These are phyloP conservation scores for Drosophila insularis DNA, from an alignment of 1,140 invertebrate genomes.

Conservation along the genomic window DNA sequence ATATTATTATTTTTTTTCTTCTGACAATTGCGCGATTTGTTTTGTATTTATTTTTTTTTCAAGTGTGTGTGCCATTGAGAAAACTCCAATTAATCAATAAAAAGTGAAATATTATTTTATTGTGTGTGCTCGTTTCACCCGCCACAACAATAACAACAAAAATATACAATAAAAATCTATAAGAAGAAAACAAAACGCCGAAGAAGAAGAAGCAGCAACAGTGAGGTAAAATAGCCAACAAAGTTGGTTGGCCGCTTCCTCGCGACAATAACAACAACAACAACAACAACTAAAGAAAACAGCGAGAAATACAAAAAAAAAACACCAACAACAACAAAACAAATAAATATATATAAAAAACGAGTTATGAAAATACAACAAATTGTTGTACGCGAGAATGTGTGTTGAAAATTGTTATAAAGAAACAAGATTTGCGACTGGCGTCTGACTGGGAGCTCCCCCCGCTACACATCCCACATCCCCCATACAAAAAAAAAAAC, in stretches of 20 bases:
- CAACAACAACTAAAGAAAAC: neutral
- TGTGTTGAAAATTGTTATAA: conserved; percentile 66
- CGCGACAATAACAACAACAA: conserved; percentile 20
- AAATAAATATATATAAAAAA: conserved; percentile 47
- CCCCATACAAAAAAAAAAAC: too few species aligned
- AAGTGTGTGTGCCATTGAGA: conserved; percentile 35
- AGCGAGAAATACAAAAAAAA: conserved; percentile 27
- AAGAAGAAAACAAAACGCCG: conserved; percentile 45
- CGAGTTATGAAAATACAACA: conserved; percentile 77
- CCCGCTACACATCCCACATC: conserved; percentile 3
- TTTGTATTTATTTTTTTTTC: neutral
- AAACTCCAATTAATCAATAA: conserved; percentile 75
- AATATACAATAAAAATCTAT: conserved; percentile 27
- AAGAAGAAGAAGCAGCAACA: conserved; percentile 33
- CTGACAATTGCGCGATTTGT: conserved; percentile 48
- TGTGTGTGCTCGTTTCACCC: conserved; percentile 14
- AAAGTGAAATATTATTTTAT: conserved; percentile 19
- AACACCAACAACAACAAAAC: conserved; percentile 19
- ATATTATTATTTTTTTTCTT: neutral
- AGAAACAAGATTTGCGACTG: conserved; percentile 56
- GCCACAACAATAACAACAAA: neutral
- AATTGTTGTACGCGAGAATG: conserved; percentile 73
- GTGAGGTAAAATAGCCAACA: conserved; percentile 57
- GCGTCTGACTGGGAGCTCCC: conserved; percentile 36
- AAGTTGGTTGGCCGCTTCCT: conserved; percentile 62